Percentiles rank a stretch among this genome's conserved stretches.
Conservation (phyloP, 35 echinoderm and acorn worm species). For the Amphiura filiformis region DNA sequence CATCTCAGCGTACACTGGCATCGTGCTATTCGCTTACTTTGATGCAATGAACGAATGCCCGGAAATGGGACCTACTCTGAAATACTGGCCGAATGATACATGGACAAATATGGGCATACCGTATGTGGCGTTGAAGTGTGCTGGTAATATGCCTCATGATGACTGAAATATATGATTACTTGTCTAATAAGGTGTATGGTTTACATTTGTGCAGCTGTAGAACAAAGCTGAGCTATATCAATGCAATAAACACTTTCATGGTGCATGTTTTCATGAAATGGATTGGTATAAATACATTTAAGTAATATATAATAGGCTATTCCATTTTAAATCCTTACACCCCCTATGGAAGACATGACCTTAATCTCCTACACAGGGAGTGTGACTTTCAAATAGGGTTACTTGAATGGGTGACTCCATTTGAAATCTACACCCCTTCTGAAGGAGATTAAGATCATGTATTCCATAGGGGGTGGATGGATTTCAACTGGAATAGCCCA, state of each 20-base stretch:
- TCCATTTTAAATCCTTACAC: no score
- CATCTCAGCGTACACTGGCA: constrained; percentile 71
- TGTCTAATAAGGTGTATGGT: background rate
- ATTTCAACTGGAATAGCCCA: no score
- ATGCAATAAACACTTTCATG: background rate
- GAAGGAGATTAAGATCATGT: no score
- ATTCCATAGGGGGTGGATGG: no score
- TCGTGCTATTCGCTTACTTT: constrained; percentile 90
- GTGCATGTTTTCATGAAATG: background rate
- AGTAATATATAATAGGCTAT: no score
- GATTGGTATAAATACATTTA: background rate
- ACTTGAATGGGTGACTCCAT: no score
- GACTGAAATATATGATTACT: background rate
- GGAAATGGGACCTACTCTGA: constrained; percentile 89
- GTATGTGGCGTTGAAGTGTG: constrained; percentile 79
- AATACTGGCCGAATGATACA: constrained; percentile 92
- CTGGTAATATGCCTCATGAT: constrained; percentile 64
- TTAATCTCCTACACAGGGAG: no score
- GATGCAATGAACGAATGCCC: constrained; percentile 92
- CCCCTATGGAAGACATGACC: no score
- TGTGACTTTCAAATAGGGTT: no score
- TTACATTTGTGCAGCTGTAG: background rate
- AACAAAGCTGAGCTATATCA: no score
- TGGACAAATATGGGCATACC: constrained; percentile 85
- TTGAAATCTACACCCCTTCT: no score